Evolutionary conservation across 2,113 vertebrate genomes (phyloP).

Genomic region (Caretta caretta): DNA sequence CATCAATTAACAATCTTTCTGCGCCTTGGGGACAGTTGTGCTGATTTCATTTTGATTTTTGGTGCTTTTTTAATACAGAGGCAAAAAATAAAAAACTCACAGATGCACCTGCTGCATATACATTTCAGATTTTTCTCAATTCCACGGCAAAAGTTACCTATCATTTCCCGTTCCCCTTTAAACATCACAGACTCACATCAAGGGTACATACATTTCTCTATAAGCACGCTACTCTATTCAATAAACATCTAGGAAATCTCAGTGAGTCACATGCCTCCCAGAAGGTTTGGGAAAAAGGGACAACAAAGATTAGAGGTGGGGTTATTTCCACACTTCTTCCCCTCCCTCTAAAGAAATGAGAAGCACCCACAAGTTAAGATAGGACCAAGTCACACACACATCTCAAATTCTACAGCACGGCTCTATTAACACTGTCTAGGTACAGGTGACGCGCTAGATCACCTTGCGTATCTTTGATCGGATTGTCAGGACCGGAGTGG

Average conservation of each 20-base stretch:
- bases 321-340: not conserved
- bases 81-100: not conserved
- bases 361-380: not conserved
- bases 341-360: not conserved
- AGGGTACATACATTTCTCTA: conserved; percentile 31
- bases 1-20: not conserved
- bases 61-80: not conserved
- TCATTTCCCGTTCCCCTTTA: not conserved
- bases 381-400: not conserved
- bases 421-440: not conserved
- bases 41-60: not conserved
- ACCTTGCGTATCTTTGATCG: not conserved
- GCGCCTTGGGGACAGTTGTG: not conserved
- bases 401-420: not conserved
- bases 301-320: not conserved
- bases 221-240: conserved; percentile 36
- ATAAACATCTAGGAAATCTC: not conserved
- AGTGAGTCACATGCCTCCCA: not conserved
- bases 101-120: not conserved
- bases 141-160: not conserved
- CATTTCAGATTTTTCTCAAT: not conserved
- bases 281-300: not conserved
- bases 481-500: not conserved
- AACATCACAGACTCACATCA: conserved; percentile 27
- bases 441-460: not conserved